Evolutionary conservation across 1,140 invertebrate genomes (phyloP).

Genomic region (Zelostemma sp.): DNA sequence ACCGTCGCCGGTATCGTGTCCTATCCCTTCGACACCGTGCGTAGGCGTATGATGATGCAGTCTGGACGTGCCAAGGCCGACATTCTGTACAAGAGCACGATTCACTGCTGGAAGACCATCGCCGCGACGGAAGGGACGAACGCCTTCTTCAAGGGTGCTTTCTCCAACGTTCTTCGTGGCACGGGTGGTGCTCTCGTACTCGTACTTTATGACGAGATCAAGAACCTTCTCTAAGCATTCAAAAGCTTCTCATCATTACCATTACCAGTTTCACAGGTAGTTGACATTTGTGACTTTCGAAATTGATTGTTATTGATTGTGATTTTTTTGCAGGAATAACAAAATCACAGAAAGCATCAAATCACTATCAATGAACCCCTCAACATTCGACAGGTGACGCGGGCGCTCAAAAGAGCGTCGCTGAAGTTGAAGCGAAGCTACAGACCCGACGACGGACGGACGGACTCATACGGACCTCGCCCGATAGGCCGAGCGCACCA

Average conservation of each 20-base stretch:
- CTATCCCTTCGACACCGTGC: constrained; percentile 91
- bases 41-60: constrained; percentile 94
- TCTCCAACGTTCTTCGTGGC: constrained; percentile 84
- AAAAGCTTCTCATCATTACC: constrained; percentile 56
- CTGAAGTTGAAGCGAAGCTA: no score
- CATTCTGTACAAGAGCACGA: constrained; percentile 80
- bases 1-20: constrained; percentile 84
- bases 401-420: no score
- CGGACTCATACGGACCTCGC: constrained; percentile 7
- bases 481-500: constrained; percentile 13
- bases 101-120: constrained; percentile 81
- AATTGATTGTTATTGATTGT: constrained; percentile 9
- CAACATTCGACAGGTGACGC: not conserved
- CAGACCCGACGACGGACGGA: not conserved
- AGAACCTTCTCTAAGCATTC: constrained; percentile 72
- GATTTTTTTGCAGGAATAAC: not conserved
- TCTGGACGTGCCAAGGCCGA: constrained; percentile 78
- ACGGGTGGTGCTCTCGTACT: constrained; percentile 84
- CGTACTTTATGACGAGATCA: constrained; percentile 84
- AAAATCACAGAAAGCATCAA: not conserved
- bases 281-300: constrained; percentile 39
- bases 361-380: not conserved
- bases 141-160: constrained; percentile 87
- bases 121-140: constrained; percentile 74
- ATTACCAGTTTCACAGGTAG: constrained; percentile 55